Evolutionary conservation across 2,797 vertebrate species (phyloP).

Genomic region (Epinephelus malabaricus): DNA sequence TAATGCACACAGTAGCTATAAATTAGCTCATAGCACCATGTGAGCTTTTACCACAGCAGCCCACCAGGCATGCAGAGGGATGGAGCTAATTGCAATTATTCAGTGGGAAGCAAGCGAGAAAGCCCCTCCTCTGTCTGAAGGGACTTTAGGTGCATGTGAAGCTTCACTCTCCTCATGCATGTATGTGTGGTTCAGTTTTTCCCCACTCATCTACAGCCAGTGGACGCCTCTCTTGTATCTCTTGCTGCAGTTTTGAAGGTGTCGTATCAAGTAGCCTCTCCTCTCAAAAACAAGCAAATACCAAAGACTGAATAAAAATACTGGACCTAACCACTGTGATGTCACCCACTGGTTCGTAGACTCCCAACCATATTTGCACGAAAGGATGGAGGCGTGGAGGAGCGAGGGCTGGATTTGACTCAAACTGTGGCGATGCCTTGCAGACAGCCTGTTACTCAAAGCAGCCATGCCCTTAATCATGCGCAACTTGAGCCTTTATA

Average conservation of each 20-base stretch:
- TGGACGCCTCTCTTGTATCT: neutral
- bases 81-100: conserved; percentile 43
- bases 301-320: too few species aligned
- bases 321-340: too few species aligned
- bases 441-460: too few species aligned
- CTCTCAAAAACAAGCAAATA: neutral
- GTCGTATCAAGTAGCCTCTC: neutral
- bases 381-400: too few species aligned
- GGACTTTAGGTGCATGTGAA: neutral
- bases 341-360: too few species aligned
- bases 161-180: neutral
- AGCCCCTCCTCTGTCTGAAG: neutral
- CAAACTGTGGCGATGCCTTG: too few species aligned
- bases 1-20: conserved; percentile 69
- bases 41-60: conserved; percentile 21
- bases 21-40: conserved; percentile 60
- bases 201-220: neutral
- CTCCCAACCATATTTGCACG: too few species aligned
- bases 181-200: neutral
- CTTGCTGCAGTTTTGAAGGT: neutral
- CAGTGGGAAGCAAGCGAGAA: conserved; percentile 24
- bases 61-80: conserved; percentile 15
- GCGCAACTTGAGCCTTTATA: too few species aligned
- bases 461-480: too few species aligned
- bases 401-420: too few species aligned